Evolutionary conservation across 2,797 vertebrate genomes (phyloP), one percentile per base, ranked within the genome.

Genomic region (Spinus pinus): DNA sequence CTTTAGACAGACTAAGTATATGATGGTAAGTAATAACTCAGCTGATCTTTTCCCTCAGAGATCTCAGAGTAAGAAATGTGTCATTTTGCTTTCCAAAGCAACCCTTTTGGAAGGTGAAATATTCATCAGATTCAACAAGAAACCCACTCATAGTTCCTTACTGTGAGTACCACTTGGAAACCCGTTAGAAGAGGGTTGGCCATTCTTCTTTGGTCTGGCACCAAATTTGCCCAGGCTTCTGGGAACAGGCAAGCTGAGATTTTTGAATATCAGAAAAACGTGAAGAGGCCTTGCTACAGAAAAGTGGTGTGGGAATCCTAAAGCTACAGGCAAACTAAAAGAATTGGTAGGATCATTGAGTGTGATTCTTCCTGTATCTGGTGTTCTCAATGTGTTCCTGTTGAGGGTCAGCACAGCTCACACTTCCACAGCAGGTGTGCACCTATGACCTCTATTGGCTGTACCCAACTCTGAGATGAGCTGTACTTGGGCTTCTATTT

Each of bases 391-490:
- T 10, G 16, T 1, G 13, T 21, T 37, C 5, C 21, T 64, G 33
- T 13, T 0, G 1, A 44, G 42, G 23, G 21, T 41, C 4, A 6
- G 28, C 50, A n/a, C 21, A 75, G 30, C 44, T 88, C 56, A 19
- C 12, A 1, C 23, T 56, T 30, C 37, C 50, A 23, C 27, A 58
- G 9, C 21, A 73, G 35, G 8, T 12, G 5, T 41, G 27, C 10
- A 13, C 5, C 1, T n/a, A 4, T 23, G 31, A 9, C 42, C 30
- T 54, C 2, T 39, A 18, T 6, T 51, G 37, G 12, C 44, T 27
- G 12, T 16, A 6, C 5, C 9, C 8, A 24, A 1, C 22, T 74
- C 47, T 65, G 30, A 85, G 24, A 60, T 4, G 0, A 0, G 0
- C 7, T 62, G 10, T 47, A 8, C 25, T 9, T 24, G 49, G 9